A percentile compares a stretch with the other conserved stretches of the same genome.
Evolutionary conservation across 2,113 vertebrate species (phyloP).

Genomic region (Petroica traversi): DNA sequence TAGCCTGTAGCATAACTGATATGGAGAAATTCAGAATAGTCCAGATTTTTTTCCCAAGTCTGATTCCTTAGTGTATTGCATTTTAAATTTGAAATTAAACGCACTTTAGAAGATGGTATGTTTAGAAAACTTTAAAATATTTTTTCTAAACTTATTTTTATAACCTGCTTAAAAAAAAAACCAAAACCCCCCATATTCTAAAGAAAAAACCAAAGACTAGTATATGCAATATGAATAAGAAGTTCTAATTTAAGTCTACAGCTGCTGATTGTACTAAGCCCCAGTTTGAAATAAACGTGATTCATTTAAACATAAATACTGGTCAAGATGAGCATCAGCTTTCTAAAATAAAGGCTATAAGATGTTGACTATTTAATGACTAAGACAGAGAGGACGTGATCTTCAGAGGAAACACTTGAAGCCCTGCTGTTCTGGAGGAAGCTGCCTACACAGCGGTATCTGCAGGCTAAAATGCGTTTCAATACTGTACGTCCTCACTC

Average conservation of each 20-base stretch:
- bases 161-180: neutral
- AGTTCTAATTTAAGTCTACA: neutral
- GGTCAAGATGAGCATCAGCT: neutral
- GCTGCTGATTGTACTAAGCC: neutral
- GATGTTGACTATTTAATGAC: neutral
- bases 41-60: neutral
- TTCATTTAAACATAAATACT: neutral
- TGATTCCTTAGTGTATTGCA: neutral
- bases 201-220: neutral
- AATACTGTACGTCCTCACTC: neutral
- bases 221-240: neutral
- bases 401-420: neutral
- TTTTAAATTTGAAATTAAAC: neutral
- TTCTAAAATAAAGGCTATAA: neutral
- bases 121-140: neutral
- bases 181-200: neutral
- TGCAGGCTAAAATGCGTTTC: neutral
- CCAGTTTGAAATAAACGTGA: neutral
- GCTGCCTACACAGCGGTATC: neutral
- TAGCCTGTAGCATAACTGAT: neutral
- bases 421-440: neutral
- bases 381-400: neutral
- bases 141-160: neutral
- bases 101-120: neutral
- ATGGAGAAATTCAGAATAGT: neutral